Percentiles rank a stretch among this genome's conserved stretches.
phyloP scores from a whole-genome alignment of 2,888 invertebrate genomes.

The Melinaea marsaeus region DNA sequence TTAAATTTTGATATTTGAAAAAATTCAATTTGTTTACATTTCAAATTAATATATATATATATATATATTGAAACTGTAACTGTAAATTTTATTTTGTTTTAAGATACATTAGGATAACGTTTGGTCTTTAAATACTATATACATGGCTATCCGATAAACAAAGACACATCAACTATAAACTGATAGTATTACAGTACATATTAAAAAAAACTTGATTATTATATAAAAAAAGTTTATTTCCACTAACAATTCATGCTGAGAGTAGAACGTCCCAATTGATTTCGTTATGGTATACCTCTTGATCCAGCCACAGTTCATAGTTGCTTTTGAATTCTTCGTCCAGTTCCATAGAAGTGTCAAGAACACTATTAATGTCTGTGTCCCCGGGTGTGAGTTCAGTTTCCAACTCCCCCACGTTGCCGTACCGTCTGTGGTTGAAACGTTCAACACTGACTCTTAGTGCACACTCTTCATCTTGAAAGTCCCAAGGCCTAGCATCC shows the following conservation, averaged over 20 bases:
- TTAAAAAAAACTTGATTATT: conserved; percentile 17
- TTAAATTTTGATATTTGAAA: no score
- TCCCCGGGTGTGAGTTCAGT: conserved; percentile 83
- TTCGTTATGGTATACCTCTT: conserved; percentile 94
- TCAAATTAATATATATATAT: no score
- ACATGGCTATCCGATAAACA: background rate
- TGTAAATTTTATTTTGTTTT: no score
- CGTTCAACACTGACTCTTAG: conserved; percentile 95
- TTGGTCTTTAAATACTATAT: conserved; percentile 6
- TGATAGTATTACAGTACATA: conserved; percentile 2
- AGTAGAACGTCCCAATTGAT: conserved; percentile 35
- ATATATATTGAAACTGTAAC: no score
- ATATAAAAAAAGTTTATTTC: conserved; percentile 18
- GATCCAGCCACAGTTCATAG: conserved; percentile 96
- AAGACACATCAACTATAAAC: conserved; percentile 5
- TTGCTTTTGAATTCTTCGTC: conserved; percentile 95
- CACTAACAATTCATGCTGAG: conserved; percentile 22
- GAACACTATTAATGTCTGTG: conserved; percentile 88
- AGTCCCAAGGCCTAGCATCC: conserved; percentile 98
- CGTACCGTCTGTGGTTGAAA: conserved; percentile 96
- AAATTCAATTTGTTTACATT: no score
- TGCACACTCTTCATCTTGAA: conserved; percentile 97
- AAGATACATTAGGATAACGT: conserved; percentile 3
- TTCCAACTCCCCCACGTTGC: conserved; percentile 73
- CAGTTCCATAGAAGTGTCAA: conserved; percentile 87